These are phyloP conservation scores for Drosophila siamana DNA, from an alignment of 2,888 invertebrate genomes.

Conservation along the genomic window DNA sequence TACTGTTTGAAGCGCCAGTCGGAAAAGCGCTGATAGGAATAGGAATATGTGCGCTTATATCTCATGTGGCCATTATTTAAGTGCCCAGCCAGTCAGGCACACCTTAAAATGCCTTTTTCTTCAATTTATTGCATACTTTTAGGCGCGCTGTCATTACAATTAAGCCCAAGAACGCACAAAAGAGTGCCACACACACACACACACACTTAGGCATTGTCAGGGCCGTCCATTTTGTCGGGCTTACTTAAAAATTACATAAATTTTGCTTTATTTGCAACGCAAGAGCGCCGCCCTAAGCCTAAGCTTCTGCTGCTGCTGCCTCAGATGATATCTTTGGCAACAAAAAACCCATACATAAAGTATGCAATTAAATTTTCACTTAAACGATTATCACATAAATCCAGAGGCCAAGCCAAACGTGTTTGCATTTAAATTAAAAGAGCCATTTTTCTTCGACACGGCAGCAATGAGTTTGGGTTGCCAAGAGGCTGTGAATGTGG, in stretches of 20 bases:
- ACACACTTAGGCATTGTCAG: background rate
- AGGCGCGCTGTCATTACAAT: slow-evolving; percentile 69
- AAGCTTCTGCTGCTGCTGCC: slow-evolving; percentile 43
- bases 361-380: slow-evolving; percentile 85
- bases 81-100: slow-evolving; percentile 49
- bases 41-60: slow-evolving; percentile 17
- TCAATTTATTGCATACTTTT: slow-evolving; percentile 81
- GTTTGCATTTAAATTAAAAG: slow-evolving; percentile 85
- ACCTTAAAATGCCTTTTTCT: slow-evolving; percentile 66
- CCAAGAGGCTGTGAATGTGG: background rate
- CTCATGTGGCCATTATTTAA: slow-evolving; percentile 62
- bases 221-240: slow-evolving; percentile 58
- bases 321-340: slow-evolving; percentile 58
- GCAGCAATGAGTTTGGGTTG: slow-evolving; percentile 4
- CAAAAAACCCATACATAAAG: slow-evolving; percentile 83
- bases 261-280: slow-evolving; percentile 73
- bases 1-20: slow-evolving; percentile 42
- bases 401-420: slow-evolving; percentile 81
- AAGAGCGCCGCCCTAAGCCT: slow-evolving; percentile 26
- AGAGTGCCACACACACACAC: background rate
- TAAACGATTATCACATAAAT: slow-evolving; percentile 85
- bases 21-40: background rate
- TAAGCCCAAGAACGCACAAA: slow-evolving; percentile 46
- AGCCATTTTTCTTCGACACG: slow-evolving; percentile 82
- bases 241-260: slow-evolving; percentile 83